Conservation (phyloP, 2,797 vertebrate genomes). For the Eidolon dupreanum region DNA sequence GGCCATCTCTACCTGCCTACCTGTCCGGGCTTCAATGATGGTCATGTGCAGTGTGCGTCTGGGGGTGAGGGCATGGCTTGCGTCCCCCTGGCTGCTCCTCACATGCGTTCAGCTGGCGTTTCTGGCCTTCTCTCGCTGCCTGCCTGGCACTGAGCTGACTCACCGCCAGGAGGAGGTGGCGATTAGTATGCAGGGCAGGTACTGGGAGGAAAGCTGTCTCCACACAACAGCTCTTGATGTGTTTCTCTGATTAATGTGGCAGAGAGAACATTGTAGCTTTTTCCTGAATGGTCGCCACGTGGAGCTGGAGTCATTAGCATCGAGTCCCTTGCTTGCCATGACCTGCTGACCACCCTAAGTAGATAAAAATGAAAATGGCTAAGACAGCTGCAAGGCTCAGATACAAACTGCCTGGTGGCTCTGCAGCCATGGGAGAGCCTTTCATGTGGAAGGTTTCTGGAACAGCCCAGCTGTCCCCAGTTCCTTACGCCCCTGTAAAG, state of each 20-base stretch:
- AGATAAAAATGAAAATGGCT: slow-evolving; percentile 81
- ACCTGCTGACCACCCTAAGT: slow-evolving; percentile 73
- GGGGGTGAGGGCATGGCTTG: not conserved
- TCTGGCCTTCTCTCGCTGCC: not conserved
- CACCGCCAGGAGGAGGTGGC: slow-evolving; percentile 76
- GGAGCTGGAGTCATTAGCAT: slow-evolving; percentile 69
- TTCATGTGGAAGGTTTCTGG: slow-evolving; percentile 47
- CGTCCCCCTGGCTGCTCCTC: not conserved
- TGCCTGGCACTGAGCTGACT: slow-evolving; percentile 81
- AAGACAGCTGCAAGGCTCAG: slow-evolving; percentile 67
- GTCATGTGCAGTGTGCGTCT: rapidly evolving
- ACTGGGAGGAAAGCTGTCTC: slow-evolving; percentile 82
- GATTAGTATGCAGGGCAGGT: slow-evolving; percentile 86
- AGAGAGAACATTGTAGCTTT: slow-evolving; percentile 68
- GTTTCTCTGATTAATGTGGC: slow-evolving; percentile 83
- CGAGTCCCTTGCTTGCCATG: slow-evolving; percentile 52
- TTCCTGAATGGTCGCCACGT: slow-evolving; percentile 79
- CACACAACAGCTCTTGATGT: slow-evolving; percentile 82
- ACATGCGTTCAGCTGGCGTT: not conserved
- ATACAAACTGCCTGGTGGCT: slow-evolving; percentile 77
- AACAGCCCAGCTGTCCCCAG: not conserved
- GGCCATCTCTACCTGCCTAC: not conserved
- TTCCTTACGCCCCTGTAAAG: not conserved
- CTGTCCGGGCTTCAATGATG: not conserved
- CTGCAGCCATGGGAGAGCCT: slow-evolving; percentile 50